Conservation (phyloP, 2,888 invertebrate genomes). For the Drosophila birchii region DNA sequence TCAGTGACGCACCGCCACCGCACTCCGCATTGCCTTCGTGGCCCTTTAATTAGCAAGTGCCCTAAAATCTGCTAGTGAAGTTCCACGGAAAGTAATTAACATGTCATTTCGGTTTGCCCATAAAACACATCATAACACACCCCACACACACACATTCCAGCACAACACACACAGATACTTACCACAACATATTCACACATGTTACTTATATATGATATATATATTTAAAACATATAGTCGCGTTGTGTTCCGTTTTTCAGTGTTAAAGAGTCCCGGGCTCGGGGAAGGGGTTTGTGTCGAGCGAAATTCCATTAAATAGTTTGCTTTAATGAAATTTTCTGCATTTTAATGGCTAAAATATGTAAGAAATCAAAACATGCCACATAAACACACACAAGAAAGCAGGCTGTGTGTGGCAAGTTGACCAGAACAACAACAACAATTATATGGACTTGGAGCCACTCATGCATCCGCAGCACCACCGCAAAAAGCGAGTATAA, state of each 20-base stretch:
- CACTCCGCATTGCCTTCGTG: conserved; percentile 10
- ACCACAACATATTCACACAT: not conserved
- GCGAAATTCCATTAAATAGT: conserved; percentile 52
- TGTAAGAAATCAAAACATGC: conserved; percentile 62
- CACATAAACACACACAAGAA: conserved; percentile 26
- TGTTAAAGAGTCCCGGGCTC: not conserved
- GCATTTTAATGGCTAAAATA: conserved; percentile 61
- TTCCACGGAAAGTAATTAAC: conserved; percentile 60
- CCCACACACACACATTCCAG: not conserved
- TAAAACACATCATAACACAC: conserved; percentile 40
- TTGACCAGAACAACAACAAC: conserved; percentile 26
- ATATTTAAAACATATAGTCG: conserved; percentile 11
- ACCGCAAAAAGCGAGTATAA: conserved; percentile 27
- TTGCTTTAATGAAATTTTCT: conserved; percentile 32
- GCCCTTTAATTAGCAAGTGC: conserved; percentile 27
- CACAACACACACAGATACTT: not conserved
- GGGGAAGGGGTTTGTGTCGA: not conserved
- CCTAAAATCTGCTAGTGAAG: conserved; percentile 32
- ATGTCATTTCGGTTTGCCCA: conserved; percentile 51
- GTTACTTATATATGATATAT: too few species aligned
- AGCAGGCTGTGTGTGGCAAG: conserved; percentile 25
- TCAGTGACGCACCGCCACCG: conserved; percentile 9
- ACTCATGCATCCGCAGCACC: conserved; percentile 20
- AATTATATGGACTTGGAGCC: conserved; percentile 10
- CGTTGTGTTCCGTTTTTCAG: conserved; percentile 29